Percentiles rank a stretch among this genome's conserved stretches.
Evolutionary conservation across 2,797 vertebrate genomes (phyloP).

Genomic region (Tinamus major): DNA sequence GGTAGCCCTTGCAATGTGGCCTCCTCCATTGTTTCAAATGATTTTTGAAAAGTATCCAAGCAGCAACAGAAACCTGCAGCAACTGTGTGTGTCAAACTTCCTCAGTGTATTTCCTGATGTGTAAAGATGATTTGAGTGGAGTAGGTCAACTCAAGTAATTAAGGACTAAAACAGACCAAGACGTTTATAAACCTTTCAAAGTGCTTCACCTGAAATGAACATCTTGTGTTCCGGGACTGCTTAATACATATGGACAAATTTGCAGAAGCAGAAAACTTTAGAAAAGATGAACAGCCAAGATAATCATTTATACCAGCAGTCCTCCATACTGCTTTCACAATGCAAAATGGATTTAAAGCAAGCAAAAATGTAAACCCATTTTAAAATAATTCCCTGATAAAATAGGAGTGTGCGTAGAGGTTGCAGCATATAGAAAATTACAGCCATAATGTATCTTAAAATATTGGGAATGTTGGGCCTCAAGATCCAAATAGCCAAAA

Average conservation of each 20-base stretch:
- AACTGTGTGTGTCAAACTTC: neutral
- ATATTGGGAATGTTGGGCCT: fast-evolving
- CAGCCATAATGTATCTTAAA: neutral
- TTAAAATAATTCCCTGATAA: neutral
- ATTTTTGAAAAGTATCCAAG: neutral
- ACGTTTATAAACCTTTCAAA: neutral
- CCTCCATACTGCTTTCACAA: neutral
- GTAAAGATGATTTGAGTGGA: neutral
- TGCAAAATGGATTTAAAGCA: neutral
- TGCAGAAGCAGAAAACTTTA: neutral
- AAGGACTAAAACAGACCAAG: neutral
- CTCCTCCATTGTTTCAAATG: neutral
- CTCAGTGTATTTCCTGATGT: neutral
- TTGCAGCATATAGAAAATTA: neutral
- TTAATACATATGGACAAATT: neutral
- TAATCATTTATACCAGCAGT: neutral
- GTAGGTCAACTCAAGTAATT: neutral
- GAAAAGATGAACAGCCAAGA: neutral
- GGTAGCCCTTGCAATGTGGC: neutral
- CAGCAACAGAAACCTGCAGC: neutral
- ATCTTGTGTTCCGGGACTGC: neutral
- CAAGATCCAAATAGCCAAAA: neutral
- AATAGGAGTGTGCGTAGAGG: neutral
- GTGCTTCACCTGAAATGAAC: neutral
- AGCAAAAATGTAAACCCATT: fast-evolving